A percentile compares a stretch with the other conserved stretches of the same genome.
Evolutionary conservation across 2,113 vertebrate species (phyloP).

Genomic region (Pluvialis apricaria): DNA sequence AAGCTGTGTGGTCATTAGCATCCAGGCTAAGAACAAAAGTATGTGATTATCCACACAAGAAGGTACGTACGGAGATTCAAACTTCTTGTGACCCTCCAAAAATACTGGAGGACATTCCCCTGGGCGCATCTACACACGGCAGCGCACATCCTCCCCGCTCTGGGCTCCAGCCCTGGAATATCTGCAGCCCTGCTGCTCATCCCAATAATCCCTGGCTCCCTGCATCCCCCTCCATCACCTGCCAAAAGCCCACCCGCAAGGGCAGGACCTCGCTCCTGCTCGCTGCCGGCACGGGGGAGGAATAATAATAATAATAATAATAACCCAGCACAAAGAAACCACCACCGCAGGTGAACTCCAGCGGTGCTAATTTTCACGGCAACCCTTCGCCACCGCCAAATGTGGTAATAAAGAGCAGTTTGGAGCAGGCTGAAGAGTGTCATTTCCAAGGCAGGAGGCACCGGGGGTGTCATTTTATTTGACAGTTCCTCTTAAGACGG

Average conservation of each 20-base stretch:
- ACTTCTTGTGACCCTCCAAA: background rate
- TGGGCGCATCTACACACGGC: background rate
- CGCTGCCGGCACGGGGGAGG: rapidly evolving
- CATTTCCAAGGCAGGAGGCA: background rate
- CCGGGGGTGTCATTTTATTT: background rate
- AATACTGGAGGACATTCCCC: background rate
- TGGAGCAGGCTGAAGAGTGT: background rate
- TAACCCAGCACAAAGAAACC: background rate
- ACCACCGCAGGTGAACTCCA: background rate
- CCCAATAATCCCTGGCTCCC: background rate
- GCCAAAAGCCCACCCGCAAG: background rate
- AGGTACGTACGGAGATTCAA: rapidly evolving
- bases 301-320: background rate
- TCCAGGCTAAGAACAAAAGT: background rate
- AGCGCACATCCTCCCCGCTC: background rate
- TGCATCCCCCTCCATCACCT: background rate
- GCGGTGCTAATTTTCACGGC: background rate
- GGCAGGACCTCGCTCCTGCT: background rate
- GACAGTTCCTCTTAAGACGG: background rate
- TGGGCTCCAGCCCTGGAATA: background rate
- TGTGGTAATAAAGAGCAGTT: background rate
- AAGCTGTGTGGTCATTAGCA: background rate
- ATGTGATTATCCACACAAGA: background rate
- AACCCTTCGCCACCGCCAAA: background rate
- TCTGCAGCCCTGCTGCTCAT: background rate